phyloP scores from a whole-genome alignment of 2,113 vertebrate genomes.

The Salvelinus fontinalis region DNA sequence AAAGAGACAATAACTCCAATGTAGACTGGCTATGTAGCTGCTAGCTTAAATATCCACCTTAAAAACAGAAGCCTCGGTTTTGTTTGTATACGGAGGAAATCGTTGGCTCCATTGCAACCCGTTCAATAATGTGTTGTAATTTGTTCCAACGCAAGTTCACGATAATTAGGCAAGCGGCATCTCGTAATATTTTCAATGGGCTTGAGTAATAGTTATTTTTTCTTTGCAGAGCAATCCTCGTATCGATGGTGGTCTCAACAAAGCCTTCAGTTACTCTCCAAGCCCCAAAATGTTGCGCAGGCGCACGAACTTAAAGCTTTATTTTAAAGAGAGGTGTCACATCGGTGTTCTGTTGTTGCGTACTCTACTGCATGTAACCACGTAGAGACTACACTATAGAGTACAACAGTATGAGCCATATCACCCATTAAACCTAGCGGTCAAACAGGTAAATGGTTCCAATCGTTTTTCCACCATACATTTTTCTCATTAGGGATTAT shows the following conservation, averaged over 20 bases:
- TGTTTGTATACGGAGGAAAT: constrained; percentile 71
- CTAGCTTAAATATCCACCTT: constrained; percentile 62
- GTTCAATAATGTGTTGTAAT: neutral
- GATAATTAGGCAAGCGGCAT: too few species aligned
- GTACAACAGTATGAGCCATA: too few species aligned
- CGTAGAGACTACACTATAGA: too few species aligned
- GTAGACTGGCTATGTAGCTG: neutral
- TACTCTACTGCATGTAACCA: too few species aligned
- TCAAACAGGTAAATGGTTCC: too few species aligned
- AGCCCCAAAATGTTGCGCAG: constrained; percentile 50
- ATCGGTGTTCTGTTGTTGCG: too few species aligned
- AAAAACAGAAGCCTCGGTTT: constrained; percentile 56
- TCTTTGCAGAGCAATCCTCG: neutral
- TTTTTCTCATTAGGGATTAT: too few species aligned
- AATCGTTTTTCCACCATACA: too few species aligned
- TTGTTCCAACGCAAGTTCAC: too few species aligned
- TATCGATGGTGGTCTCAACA: constrained; percentile 42
- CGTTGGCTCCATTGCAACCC: constrained; percentile 24
- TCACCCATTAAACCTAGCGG: too few species aligned
- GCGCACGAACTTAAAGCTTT: constrained; percentile 30
- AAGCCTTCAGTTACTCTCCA: constrained; percentile 27
- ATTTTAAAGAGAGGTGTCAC: too few species aligned
- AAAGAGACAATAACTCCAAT: neutral
- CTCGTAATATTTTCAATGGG: too few species aligned
- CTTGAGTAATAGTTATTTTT: constrained; percentile 21